Evolutionary conservation across 2,113 vertebrate genomes (phyloP).

Genomic region (Equus przewalskii): DNA sequence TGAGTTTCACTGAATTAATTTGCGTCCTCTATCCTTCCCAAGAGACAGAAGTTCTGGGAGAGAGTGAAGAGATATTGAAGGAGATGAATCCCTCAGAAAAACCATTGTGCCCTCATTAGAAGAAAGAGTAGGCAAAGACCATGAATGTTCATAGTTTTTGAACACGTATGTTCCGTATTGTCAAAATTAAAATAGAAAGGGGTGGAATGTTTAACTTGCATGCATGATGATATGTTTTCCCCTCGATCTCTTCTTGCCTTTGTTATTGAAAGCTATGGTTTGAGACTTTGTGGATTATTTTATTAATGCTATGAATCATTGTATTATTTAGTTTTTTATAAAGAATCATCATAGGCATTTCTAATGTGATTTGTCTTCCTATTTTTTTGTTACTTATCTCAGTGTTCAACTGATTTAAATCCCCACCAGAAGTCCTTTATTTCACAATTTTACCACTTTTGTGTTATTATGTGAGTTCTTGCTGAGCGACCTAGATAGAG

Average conservation of each 20-base stretch:
- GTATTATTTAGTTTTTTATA: background rate
- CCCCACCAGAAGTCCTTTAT: background rate
- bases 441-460: background rate
- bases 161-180: background rate
- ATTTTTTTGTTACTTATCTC: background rate
- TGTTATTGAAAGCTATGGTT: background rate
- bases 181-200: background rate
- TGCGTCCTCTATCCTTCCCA: background rate
- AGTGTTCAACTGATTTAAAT: background rate
- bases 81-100: background rate
- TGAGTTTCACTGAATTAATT: background rate
- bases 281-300: background rate
- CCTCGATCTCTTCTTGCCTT: background rate
- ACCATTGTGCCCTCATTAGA: background rate
- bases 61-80: background rate
- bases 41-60: background rate
- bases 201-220: background rate
- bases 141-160: background rate
- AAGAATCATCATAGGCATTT: background rate
- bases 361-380: background rate
- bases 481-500: background rate
- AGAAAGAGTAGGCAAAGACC: background rate
- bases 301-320: background rate
- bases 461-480: background rate
- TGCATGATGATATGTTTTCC: background rate